Conservation (phyloP, 2,888 invertebrate species). For the Ochlodes sylvanus region DNA sequence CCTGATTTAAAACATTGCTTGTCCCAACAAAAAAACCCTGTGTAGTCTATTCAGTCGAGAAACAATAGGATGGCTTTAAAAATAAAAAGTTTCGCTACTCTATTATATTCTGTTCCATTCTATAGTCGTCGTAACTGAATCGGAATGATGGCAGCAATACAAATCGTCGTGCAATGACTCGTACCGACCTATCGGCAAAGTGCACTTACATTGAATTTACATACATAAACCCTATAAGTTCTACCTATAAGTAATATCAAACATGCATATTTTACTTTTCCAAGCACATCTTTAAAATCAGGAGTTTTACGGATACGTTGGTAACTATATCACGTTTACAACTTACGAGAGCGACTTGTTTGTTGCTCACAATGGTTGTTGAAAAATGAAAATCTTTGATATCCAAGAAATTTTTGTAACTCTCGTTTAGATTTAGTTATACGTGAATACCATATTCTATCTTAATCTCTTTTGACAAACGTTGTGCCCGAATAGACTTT, state of each 20-base stretch:
- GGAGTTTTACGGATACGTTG: too few relatives aligned
- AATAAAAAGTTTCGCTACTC: slow-evolving; percentile 14
- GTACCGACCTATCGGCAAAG: slow-evolving; percentile 20
- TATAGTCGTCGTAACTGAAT: slow-evolving; percentile 15
- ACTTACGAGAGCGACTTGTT: too few relatives aligned
- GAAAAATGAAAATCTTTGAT: too few relatives aligned
- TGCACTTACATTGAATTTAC: slow-evolving; percentile 13
- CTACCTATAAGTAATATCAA: too few relatives aligned
- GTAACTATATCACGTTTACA: too few relatives aligned
- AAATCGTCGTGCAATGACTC: slow-evolving; percentile 13
- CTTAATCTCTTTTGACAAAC: not conserved
- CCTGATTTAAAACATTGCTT: slow-evolving; percentile 3
- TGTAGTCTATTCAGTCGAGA: slow-evolving; percentile 16
- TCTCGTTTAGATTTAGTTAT: too few relatives aligned
- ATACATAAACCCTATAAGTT: not conserved
- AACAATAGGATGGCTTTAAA: slow-evolving; percentile 14
- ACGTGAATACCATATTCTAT: too few relatives aligned
- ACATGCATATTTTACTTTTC: too few relatives aligned
- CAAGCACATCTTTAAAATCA: too few relatives aligned
- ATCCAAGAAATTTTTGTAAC: too few relatives aligned
- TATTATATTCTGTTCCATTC: slow-evolving; percentile 25
- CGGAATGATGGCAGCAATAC: slow-evolving; percentile 4
- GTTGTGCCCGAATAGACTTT: not conserved
- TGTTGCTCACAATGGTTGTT: too few relatives aligned
- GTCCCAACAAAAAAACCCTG: not conserved